Base-by-base conservation (phyloP, 2,797 vertebrate genomes). In the Cyclura pinguis region DNA sequence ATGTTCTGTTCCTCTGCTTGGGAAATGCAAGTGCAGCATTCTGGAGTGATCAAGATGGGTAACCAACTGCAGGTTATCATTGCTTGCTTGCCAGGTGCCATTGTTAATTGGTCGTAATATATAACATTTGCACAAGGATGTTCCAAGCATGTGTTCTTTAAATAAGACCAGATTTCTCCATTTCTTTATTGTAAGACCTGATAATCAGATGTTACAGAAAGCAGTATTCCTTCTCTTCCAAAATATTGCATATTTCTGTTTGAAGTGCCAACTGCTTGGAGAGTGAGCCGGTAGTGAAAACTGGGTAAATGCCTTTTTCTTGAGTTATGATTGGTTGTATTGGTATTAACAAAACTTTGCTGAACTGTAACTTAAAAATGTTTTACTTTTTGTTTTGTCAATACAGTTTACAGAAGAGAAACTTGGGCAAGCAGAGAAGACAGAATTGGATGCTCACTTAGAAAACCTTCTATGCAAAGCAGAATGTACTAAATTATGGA, bases 321-420 rank as follows among this genome's bases (percentile, higher is more conserved):
- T 86, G 1, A 16, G 42, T 24, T 27, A 35, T 16, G 13, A 55
- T 35, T 73, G 12, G 35, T 64, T 64, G n/a, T 85, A 78, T 85
- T 67, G 42, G 55, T 74, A 32, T 32, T 77, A 27, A 69, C 27
- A 42, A 83, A 76, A 27, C 27, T 64, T 85, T 69, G 24, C 64
- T 0, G 52, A 22, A 1, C 87, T 95, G 4, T 91, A 1, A 92
- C 35, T 85, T 83, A 8, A 92, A 87, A 93, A 73, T 0, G 88
- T 93, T 93, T 91, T 86, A 59, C 27, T 89, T 20, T 69, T 84
- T 89, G 27, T 86, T 87, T 76, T 91, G 73, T 50, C 81, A 92
- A 84, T 69, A 6, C 92, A 99, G 99, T 99, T 98, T 95, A 99
- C 99, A 0, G 99, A 98, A 96, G 99, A 99, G 97, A 98, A 98